A percentile compares a stretch with the other conserved stretches of the same genome.
phyloP scores from a whole-genome alignment of 1,140 invertebrate genomes.

The Magallana angulata region DNA sequence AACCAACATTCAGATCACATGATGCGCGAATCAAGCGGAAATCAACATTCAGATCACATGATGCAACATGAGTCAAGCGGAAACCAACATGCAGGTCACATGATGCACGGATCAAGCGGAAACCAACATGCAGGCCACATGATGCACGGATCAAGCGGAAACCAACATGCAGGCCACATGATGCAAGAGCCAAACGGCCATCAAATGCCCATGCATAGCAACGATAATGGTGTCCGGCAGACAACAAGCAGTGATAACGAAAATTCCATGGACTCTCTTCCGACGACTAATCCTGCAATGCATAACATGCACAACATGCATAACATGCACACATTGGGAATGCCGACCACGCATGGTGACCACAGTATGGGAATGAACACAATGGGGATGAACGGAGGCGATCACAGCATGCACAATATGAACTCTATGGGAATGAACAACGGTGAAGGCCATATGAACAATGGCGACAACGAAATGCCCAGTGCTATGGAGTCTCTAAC shows the following conservation, averaged over 20 bases:
- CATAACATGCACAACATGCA: constrained; percentile 10
- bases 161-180: neutral
- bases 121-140: neutral
- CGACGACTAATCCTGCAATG: neutral
- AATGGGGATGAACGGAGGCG: neutral
- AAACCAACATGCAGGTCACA: constrained; percentile 9
- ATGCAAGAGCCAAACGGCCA: neutral
- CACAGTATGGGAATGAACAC: neutral
- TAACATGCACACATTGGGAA: constrained; percentile 4
- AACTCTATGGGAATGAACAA: constrained; percentile 35
- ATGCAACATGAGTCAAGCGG: neutral
- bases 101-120: neutral
- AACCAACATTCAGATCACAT: neutral
- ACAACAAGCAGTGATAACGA: constrained; percentile 7
- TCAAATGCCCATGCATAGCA: neutral
- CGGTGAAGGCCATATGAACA: constrained; percentile 6
- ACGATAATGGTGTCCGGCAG: neutral
- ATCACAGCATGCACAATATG: constrained; percentile 9
- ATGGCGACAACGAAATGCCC: constrained; percentile 15
- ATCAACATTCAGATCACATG: neutral
- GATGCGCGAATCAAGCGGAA: too few species aligned
- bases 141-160: neutral
- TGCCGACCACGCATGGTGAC: neutral
- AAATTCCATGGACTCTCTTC: constrained; percentile 19
- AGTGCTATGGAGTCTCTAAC: constrained; percentile 45